Evolutionary conservation across 2,797 vertebrate species (phyloP).

Genomic region (Hippocampus kuda): DNA sequence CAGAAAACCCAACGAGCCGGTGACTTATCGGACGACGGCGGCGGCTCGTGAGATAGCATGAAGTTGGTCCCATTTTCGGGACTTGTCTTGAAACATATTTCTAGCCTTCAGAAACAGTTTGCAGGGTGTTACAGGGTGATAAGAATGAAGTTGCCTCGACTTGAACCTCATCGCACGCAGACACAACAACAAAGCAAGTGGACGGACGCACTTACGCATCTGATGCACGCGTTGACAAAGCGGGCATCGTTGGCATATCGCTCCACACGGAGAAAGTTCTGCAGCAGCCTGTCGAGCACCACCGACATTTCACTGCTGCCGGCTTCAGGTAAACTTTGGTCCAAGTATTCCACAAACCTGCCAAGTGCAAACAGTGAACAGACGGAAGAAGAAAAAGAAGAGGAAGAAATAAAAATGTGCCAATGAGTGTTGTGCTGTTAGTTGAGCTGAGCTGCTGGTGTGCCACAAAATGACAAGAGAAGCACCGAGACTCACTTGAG

Average conservation of each 20-base stretch:
- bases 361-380: background rate
- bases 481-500: conserved; percentile 38
- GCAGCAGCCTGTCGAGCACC: conserved; percentile 74
- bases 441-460: too few relatives aligned
- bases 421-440: background rate
- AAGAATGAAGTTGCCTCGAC: background rate
- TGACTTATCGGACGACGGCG: too few relatives aligned
- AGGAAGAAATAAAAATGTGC: background rate
- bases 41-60: too few relatives aligned
- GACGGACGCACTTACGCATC: conserved; percentile 68
- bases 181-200: too few relatives aligned
- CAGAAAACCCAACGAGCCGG: too few relatives aligned
- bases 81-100: too few relatives aligned
- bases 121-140: background rate
- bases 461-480: background rate
- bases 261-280: conserved; percentile 65
- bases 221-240: conserved; percentile 77
- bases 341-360: conserved; percentile 76
- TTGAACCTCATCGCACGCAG: too few relatives aligned
- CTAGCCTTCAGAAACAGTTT: too few relatives aligned
- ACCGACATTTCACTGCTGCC: conserved; percentile 42
- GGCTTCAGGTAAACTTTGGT: conserved; percentile 53
- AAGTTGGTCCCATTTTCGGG: too few relatives aligned
- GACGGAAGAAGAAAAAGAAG: background rate
- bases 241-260: conserved; percentile 75